phyloP scores from a whole-genome alignment of 2,888 invertebrate species.

The Drosophila pseudotakahashii region DNA sequence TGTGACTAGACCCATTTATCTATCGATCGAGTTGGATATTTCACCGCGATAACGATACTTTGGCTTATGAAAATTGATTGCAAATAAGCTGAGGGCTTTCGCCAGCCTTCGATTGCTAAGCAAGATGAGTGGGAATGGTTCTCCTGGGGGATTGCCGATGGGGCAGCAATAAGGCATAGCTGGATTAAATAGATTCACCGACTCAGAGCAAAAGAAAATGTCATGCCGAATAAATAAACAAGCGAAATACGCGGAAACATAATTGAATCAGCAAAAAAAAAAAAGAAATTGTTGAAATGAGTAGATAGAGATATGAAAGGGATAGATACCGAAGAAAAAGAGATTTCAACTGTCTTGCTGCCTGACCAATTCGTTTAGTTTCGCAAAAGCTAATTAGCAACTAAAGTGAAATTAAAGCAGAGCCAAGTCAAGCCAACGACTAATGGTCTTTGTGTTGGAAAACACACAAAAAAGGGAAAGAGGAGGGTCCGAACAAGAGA shows the following conservation, averaged over 20 bases:
- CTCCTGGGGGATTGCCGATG: not conserved
- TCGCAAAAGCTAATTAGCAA: constrained; percentile 76
- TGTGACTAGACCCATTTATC: constrained; percentile 7
- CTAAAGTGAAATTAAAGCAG: constrained; percentile 79
- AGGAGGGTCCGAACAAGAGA: constrained; percentile 7
- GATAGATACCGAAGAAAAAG: constrained; percentile 34
- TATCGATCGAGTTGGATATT: constrained; percentile 28
- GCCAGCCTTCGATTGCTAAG: constrained; percentile 17
- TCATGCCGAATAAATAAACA: constrained; percentile 9
- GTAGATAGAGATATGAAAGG: constrained; percentile 19
- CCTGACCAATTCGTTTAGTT: constrained; percentile 73
- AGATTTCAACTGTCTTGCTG: constrained; percentile 46
- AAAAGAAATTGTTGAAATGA: constrained; percentile 8
- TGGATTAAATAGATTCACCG: constrained; percentile 3
- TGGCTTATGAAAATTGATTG: constrained; percentile 45
- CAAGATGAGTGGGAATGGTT: constrained; percentile 18
- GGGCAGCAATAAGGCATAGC: not conserved
- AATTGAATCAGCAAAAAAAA: constrained; percentile 33
- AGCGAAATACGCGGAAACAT: constrained; percentile 1
- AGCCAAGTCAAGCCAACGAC: constrained; percentile 56
- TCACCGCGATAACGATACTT: constrained; percentile 17
- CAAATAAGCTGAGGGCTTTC: constrained; percentile 15
- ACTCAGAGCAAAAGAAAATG: not conserved
- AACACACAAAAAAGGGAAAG: not conserved
- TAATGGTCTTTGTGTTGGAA: constrained; percentile 46